Percentiles rank a stretch among this genome's conserved stretches.
phyloP scores from a whole-genome alignment of 1,140 invertebrate genomes.

The Drosophila suzukii region DNA sequence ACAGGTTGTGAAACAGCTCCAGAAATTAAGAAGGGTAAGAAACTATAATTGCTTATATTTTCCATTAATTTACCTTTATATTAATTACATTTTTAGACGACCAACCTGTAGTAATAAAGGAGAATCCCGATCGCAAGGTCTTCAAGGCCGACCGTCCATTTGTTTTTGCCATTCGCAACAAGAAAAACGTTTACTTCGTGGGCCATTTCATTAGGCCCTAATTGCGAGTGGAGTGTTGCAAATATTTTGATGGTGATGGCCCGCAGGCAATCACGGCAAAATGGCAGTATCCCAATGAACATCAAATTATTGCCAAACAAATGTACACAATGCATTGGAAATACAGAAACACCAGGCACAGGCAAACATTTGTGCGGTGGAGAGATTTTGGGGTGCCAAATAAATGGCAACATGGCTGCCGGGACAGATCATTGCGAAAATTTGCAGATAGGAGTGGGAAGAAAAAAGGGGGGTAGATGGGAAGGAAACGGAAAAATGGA shows the following conservation, averaged over 20 bases:
- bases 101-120: neutral
- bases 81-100: neutral
- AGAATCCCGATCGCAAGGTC: slow-evolving; percentile 53
- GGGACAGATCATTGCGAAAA: slow-evolving; percentile 62
- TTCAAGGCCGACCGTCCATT: slow-evolving; percentile 78
- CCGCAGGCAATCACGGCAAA: slow-evolving; percentile 32
- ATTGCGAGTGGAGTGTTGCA: slow-evolving; percentile 10
- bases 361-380: slow-evolving; percentile 7
- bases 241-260: slow-evolving; percentile 13
- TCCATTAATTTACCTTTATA: neutral
- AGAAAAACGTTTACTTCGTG: slow-evolving; percentile 61
- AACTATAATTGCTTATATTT: neutral
- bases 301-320: slow-evolving; percentile 66
- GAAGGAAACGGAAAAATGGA: neutral
- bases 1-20: slow-evolving; percentile 91
- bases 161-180: slow-evolving; percentile 70
- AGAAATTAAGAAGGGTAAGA: slow-evolving; percentile 86
- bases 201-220: slow-evolving; percentile 71
- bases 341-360: slow-evolving; percentile 26
- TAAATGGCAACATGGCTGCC: slow-evolving; percentile 53
- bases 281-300: slow-evolving; percentile 57
- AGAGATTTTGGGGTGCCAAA: slow-evolving; percentile 27
- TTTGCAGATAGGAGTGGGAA: slow-evolving; percentile 51
- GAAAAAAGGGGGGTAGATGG: neutral
- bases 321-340: slow-evolving; percentile 46